These are phyloP conservation scores for Balearica regulorum DNA, from an alignment of 2,797 vertebrate species.

Conservation along the genomic window DNA sequence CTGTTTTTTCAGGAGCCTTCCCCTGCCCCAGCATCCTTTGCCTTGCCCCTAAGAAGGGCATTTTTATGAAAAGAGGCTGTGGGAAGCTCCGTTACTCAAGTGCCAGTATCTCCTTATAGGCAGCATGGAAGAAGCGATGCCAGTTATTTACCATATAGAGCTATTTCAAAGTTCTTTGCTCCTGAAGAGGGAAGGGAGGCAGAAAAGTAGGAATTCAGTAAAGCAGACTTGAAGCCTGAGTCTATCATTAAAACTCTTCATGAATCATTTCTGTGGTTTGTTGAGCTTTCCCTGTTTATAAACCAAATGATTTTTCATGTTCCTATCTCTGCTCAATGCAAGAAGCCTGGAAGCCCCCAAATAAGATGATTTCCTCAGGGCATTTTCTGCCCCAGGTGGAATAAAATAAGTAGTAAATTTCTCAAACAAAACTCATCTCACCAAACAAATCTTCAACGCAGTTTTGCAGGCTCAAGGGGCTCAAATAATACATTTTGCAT, in stretches of 20 bases:
- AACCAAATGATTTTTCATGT: not conserved
- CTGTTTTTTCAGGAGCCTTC: not conserved
- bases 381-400: conserved; percentile 15
- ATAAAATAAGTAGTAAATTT: conserved; percentile 21
- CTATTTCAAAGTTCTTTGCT: not conserved
- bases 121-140: not conserved
- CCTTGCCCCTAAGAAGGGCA: not conserved
- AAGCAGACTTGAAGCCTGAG: not conserved
- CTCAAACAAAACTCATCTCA: conserved; percentile 21
- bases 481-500: conserved; percentile 33
- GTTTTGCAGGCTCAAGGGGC: conserved; percentile 9
- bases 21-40: not conserved
- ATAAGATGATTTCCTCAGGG: not conserved
- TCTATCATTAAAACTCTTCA: not conserved
- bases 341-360: not conserved
- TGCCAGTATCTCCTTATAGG: not conserved
- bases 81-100: not conserved
- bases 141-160: not conserved
- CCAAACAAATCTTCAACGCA: conserved; percentile 32
- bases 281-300: conserved; percentile 16
- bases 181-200: not conserved
- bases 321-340: not conserved
- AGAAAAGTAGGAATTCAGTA: not conserved
- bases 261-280: not conserved
- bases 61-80: not conserved